Evolutionary conservation across 2,113 vertebrate genomes (phyloP).

Genomic region (Sclerurus mexicanus): DNA sequence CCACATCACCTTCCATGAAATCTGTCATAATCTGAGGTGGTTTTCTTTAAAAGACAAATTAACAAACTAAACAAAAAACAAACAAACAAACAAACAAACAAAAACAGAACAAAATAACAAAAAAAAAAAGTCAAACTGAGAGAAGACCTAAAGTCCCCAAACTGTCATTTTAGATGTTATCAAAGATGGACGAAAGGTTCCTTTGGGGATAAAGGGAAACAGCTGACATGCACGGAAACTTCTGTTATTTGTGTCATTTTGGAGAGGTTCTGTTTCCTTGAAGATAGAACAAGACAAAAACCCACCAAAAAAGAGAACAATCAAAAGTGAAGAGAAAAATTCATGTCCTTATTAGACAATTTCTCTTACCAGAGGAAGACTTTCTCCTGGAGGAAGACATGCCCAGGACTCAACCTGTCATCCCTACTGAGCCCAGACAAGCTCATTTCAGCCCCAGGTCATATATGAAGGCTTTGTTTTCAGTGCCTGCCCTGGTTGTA

Average conservation of each 20-base stretch:
- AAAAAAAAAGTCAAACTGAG: neutral
- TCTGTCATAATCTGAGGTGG: neutral
- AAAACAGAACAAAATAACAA: too few relatives aligned
- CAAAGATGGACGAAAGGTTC: neutral
- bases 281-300: neutral
- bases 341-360: accelerated
- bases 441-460: neutral
- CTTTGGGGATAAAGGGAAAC: neutral
- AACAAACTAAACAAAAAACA: too few relatives aligned
- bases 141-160: neutral
- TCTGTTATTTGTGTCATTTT: neutral
- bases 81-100: too few relatives aligned
- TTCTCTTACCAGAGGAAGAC: neutral
- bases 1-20: neutral
- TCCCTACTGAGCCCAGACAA: neutral
- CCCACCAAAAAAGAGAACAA: neutral
- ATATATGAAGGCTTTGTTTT: neutral
- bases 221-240: neutral
- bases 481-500: neutral
- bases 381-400: neutral
- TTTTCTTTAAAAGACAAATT: neutral
- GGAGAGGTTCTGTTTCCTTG: neutral
- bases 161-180: neutral
- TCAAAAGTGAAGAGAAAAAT: neutral
- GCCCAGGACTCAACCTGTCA: neutral